These are phyloP conservation scores for Drosophila gunungcola DNA, from an alignment of 1,140 invertebrate genomes.

Conservation along the genomic window DNA sequence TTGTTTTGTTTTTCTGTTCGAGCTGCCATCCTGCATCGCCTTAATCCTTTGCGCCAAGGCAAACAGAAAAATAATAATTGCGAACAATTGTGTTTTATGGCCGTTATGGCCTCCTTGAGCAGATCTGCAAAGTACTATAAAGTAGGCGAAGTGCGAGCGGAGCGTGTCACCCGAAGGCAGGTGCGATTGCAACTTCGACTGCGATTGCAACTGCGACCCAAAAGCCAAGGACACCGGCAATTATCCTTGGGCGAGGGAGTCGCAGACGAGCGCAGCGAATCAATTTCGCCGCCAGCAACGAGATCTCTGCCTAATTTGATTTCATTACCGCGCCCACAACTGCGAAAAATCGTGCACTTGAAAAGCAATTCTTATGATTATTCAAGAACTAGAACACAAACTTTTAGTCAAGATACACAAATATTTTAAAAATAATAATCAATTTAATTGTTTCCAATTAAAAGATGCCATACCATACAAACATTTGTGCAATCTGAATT, in stretches of 20 bases:
- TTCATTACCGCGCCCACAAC: conserved; percentile 84
- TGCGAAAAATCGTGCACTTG: conserved; percentile 39
- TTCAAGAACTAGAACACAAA: not conserved
- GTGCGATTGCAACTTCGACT: conserved; percentile 23
- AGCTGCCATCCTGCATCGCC: conserved; percentile 3
- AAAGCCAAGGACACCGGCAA: conserved; percentile 46
- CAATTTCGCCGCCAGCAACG: conserved; percentile 57
- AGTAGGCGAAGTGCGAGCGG: conserved; percentile 40
- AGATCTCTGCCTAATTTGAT: conserved; percentile 83
- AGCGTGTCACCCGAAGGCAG: conserved; percentile 52
- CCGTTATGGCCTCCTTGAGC: conserved; percentile 33
- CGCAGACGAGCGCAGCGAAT: conserved; percentile 50
- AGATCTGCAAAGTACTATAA: not conserved
- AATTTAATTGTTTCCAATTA: no score
- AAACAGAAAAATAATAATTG: conserved; percentile 63
- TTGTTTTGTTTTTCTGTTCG: conserved; percentile 51
- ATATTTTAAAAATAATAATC: not conserved
- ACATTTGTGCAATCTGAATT: no score
- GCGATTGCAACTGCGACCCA: conserved; percentile 35
- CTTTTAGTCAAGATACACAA: not conserved
- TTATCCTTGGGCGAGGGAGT: conserved; percentile 67
- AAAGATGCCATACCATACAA: no score
- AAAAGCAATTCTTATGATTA: not conserved
- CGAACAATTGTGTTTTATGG: conserved; percentile 68
- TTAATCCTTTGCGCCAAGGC: conserved; percentile 57